A percentile compares a stretch with the other conserved stretches of the same genome.
These are phyloP conservation scores for Pheosia gnoma DNA, from an alignment of 2,888 invertebrate genomes.

Conservation along the genomic window DNA sequence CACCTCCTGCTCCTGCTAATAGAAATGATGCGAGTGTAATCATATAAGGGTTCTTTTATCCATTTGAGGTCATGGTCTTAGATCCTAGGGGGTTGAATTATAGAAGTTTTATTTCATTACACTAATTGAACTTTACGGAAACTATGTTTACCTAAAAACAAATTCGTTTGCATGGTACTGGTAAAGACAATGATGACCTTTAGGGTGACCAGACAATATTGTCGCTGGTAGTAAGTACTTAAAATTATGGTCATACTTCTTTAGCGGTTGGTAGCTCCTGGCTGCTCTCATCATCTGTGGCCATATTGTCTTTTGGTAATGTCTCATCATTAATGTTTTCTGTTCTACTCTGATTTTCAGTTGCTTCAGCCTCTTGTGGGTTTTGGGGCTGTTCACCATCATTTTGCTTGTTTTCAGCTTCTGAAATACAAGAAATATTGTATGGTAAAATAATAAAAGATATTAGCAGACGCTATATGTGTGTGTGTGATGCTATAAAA, in stretches of 20 bases:
- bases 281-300: conserved; percentile 55
- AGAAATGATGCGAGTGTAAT: no score
- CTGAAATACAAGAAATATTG: conserved; percentile 3
- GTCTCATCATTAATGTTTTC: conserved; percentile 10
- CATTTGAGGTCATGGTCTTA: no score
- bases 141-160: no score
- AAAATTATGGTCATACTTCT: neutral
- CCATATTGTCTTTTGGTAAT: conserved; percentile 7
- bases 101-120: no score
- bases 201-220: no score
- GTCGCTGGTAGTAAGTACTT: neutral
- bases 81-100: no score
- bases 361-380: neutral
- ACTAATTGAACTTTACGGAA: no score
- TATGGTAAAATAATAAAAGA: neutral
- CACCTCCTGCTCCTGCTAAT: conserved; percentile 37
- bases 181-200: no score
- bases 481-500: no score
- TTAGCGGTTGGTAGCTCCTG: conserved; percentile 39
- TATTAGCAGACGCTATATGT: no score
- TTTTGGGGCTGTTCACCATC: conserved; percentile 5
- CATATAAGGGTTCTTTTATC: no score
- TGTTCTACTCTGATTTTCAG: conserved; percentile 15
- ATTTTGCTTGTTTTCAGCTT: neutral
- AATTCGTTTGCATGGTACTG: no score